Conservation (phyloP, 2,797 vertebrate species). For the Danio jaintianensis region DNA sequence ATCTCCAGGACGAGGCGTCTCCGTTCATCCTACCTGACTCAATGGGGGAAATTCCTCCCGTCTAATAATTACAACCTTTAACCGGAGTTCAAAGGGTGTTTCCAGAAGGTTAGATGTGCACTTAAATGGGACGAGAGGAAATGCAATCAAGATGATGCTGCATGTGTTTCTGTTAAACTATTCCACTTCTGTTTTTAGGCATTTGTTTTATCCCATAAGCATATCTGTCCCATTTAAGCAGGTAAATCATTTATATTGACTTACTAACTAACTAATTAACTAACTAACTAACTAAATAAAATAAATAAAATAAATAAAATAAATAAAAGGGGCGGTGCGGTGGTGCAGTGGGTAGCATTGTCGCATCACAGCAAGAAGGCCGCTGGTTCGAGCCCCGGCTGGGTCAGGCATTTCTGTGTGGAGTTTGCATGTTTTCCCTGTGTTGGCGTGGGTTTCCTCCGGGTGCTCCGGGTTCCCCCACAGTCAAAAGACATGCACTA, state of each 20-base stretch:
- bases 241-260: constrained; percentile 47
- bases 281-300: no score
- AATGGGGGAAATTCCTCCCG: constrained; percentile 50
- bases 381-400: no score
- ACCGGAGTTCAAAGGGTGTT: constrained; percentile 51
- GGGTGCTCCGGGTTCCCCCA: no score
- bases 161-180: constrained; percentile 24
- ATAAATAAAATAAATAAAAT: no score
- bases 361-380: no score
- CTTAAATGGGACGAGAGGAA: background rate
- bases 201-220: constrained; percentile 10
- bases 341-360: no score
- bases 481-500: no score
- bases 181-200: background rate
- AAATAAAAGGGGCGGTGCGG: no score
- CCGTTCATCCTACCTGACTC: constrained; percentile 35
- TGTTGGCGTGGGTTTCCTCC: no score
- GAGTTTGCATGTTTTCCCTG: no score
- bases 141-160: background rate
- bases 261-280: no score
- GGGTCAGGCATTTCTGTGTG: no score
- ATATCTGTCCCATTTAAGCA: constrained; percentile 15
- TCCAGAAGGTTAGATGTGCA: constrained; percentile 22
- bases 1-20: constrained; percentile 48
- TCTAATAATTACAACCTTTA: constrained; percentile 47